These are phyloP conservation scores for Thalpophila matura DNA, from an alignment of 2,888 invertebrate species.

Conservation along the genomic window DNA sequence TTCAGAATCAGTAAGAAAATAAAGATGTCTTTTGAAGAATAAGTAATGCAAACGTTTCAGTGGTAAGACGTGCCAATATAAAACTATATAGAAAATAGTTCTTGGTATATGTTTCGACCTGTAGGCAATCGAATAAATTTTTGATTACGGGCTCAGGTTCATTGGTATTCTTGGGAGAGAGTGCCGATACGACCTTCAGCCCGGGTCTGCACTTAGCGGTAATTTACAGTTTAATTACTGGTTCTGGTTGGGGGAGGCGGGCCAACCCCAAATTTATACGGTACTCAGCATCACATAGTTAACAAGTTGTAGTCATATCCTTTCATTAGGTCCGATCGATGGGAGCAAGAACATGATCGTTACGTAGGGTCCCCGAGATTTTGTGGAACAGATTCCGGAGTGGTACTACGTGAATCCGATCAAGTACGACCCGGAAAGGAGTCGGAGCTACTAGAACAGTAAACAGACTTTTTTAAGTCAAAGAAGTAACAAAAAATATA, in stretches of 20 bases:
- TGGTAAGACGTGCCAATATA: slow-evolving; percentile 5
- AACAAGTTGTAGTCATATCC: slow-evolving; percentile 62
- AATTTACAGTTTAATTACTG: slow-evolving; percentile 89
- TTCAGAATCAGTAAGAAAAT: slow-evolving; percentile 26
- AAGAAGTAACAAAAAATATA: not conserved
- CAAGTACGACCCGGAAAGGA: not conserved
- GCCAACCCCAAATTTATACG: slow-evolving; percentile 69
- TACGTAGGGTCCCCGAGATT: slow-evolving; percentile 13
- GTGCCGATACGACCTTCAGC: slow-evolving; percentile 83
- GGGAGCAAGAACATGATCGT: slow-evolving; percentile 27
- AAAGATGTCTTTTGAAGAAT: slow-evolving; percentile 8
- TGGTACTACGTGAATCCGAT: not conserved
- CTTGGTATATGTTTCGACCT: slow-evolving; percentile 47
- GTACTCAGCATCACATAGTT: slow-evolving; percentile 58
- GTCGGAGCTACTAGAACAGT: not conserved
- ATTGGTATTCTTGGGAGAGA: slow-evolving; percentile 82
- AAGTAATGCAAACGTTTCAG: slow-evolving; percentile 16
- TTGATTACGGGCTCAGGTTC: slow-evolving; percentile 80
- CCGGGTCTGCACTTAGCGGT: slow-evolving; percentile 84
- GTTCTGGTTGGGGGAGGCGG: slow-evolving; percentile 66
- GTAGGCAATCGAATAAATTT: slow-evolving; percentile 75
- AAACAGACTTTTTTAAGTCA: not conserved
- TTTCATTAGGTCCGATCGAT: slow-evolving; percentile 58
- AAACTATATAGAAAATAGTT: slow-evolving; percentile 59
- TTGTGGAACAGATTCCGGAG: slow-evolving; percentile 1